Base-by-base conservation (phyloP, 2,888 invertebrate genomes). In the Sinodicranocentrus sp. region DNA sequence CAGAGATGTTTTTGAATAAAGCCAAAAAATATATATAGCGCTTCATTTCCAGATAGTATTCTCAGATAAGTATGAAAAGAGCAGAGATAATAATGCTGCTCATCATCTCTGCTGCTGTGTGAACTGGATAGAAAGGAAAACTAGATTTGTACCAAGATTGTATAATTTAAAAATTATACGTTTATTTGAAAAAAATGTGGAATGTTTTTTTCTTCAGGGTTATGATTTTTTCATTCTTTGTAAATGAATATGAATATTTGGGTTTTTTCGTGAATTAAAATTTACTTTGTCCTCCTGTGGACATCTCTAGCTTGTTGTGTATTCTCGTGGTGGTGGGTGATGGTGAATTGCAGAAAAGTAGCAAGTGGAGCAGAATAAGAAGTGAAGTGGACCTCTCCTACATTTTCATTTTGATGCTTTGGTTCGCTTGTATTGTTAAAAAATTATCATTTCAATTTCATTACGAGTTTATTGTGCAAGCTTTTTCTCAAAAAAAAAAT, bases 51-150 rank as follows among this genome's bases (percentile, higher is more conserved):
- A 63, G 67, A 65, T 71, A 48, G 39, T 48, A 59, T 21, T 67
- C 73, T 67, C 33, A 65, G 79, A 79, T 71, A 71, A 72, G 65
- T 28, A 57, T 73, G 72, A 68, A 82, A 75, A 68, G 82, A 28
- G 44, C 6, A 23, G 48, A 61, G 39, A 61, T 73, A 75, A 82
- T 23, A 75, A 70, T 70, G 75, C 67, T 57, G 52, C 52, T 6
- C 13, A 6, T 59, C 13, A 8, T 19, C 25, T 33, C 3, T 2
- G 59, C 57, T 67, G 57, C 43, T 82, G 75, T 75, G 75, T 82
- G 75, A 82, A 75, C 82, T 82, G 82, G 75, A 82, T 75, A 68
- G 67, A 33, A 73, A 54, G 63, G 23, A 80, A 82, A 82, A 82
- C 68, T 75, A 82, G 82, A 75, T 82, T 82, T 75, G 54, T 73